Evolutionary conservation across 2,113 vertebrate species (phyloP), one percentile per base, ranked within the genome.

Genomic region (Neodon shergylaensis): DNA sequence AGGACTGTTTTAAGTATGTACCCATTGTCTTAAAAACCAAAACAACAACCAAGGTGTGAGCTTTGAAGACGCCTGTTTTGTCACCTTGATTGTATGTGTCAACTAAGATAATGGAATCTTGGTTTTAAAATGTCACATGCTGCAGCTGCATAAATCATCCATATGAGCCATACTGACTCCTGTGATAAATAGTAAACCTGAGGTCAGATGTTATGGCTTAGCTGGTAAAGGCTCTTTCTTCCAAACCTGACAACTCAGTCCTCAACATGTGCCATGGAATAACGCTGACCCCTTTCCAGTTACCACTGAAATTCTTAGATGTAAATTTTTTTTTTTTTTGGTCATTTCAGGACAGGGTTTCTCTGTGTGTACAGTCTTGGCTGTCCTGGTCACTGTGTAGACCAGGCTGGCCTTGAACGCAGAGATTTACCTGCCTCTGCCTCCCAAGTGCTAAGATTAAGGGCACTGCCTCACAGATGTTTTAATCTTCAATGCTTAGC

Each of bases 401-500:
- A 70, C 16, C 68, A n/a, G 68, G 68, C 68, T 70, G 68, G 33
- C 33, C 13, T 68, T 66, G 65, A 66, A 28, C 26, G 4, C 65
- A 66, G 65, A 66, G 65, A 66, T 66, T 28, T 28, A 66, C 65
- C 66, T 68, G 31, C 16, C 68, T 70, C 68, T 70, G 68, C 66
- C 33, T 70, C 14, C 66, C 33, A 36, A 70, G 66, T 70, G 68
- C 12, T 36, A 14, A 2, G 14, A n/a, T 16, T 70, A n/a, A 70
- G 33, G 68, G 16, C 33, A n/a, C 68, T 70, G 16, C 33, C 68
- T 70, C 16, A 17, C 16, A 24, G 79, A 89, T 39, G 81, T 31
- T 93, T 90, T 83, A 94, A 93, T 83, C 31, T 49, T 90, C 77
- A 7, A 58, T 86, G n/a, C 65, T 96, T 92, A 87, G 28, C 76